A percentile compares a stretch with the other conserved stretches of the same genome.
Conservation (phyloP, 2,888 invertebrate genomes). For the Crocallis elinguaria region DNA sequence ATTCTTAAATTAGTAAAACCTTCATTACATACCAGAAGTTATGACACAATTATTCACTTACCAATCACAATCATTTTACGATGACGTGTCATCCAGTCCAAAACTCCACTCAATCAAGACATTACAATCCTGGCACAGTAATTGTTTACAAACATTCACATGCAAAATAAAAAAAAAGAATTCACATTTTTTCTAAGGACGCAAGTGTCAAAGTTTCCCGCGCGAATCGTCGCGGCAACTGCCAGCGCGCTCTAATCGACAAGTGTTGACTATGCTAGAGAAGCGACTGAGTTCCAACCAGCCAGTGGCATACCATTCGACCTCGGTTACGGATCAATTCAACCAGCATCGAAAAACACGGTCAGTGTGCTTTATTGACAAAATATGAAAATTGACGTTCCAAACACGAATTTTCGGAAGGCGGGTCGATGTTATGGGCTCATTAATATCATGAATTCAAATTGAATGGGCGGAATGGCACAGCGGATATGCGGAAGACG, state of each 20-base stretch:
- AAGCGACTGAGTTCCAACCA: conserved; percentile 23
- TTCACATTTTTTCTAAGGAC: conserved; percentile 30
- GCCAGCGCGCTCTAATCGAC: conserved; percentile 27
- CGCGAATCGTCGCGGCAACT: conserved; percentile 29
- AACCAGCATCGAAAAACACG: conserved; percentile 32
- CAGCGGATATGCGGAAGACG: conserved; percentile 20
- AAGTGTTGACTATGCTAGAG: conserved; percentile 35
- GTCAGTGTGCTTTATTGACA: conserved; percentile 39
- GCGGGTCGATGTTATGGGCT: conserved; percentile 24
- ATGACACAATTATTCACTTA: conserved; percentile 21
- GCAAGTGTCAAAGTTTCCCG: conserved; percentile 35
- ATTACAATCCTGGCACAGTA: conserved; percentile 36
- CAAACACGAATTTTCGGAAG: conserved; percentile 25
- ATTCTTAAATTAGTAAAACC: not conserved
- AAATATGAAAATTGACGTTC: conserved; percentile 33
- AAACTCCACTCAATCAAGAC: conserved; percentile 28
- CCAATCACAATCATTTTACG: conserved; percentile 22
- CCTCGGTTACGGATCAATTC: conserved; percentile 33
- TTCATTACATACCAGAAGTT: no score
- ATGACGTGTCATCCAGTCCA: conserved; percentile 24
- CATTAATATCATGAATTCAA: conserved; percentile 28
- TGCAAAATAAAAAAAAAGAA: conserved; percentile 24
- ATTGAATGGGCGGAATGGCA: conserved; percentile 24
- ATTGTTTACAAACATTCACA: conserved; percentile 23
- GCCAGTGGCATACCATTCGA: conserved; percentile 26